Evolutionary conservation across 2,888 invertebrate species (phyloP), one percentile per base, ranked within the genome.

Genomic region (Sinentomon sp.): DNA sequence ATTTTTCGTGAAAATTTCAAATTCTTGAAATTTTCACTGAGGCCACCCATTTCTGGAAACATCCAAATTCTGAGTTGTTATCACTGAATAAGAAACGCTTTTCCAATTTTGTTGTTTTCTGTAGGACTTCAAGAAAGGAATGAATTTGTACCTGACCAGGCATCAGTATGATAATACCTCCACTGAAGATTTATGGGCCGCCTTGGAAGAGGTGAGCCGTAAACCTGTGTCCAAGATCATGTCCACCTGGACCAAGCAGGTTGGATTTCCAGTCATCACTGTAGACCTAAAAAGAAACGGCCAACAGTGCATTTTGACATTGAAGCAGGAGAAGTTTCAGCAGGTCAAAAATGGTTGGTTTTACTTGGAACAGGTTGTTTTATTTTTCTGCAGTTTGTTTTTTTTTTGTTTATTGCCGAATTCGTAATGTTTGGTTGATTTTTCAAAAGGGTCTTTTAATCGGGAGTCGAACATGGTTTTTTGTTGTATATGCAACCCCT

Each of bases 171-270:
- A 66, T 45, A 94, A 92, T 52, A 80, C 92, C 2, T 69, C 70
- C 45, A 92, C 92, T 1, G 78, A 77, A 52, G 85, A 94, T 53
- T 59, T 94, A 44, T 94, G 92, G 92, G 63, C 65, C 2, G 74
- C 82, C 1, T 58, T 94, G 40, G 76, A 74, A 46, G 74, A 77
- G 49, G 76, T 78, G 2, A 82, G 82, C 43, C 69, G 70, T 14
- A 82, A 89, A 52, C 82, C 85, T 3, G 76, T 97, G 2, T 70
- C 68, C 2, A 66, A 66, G 28, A 73, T 97, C 6, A 94, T 97
- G 92, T 74, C 76, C 6, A 77, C 80, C 14, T 97, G 94, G 94
- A 92, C 89, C 1, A 76, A 78, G 49, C 75, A 82, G 49, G 59
- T 56, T 54, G 59, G 61, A 17, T 60, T 55, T 47, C 60, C 61